Base-by-base conservation (phyloP, 2,113 vertebrate species). In the Colaptes auratus region DNA sequence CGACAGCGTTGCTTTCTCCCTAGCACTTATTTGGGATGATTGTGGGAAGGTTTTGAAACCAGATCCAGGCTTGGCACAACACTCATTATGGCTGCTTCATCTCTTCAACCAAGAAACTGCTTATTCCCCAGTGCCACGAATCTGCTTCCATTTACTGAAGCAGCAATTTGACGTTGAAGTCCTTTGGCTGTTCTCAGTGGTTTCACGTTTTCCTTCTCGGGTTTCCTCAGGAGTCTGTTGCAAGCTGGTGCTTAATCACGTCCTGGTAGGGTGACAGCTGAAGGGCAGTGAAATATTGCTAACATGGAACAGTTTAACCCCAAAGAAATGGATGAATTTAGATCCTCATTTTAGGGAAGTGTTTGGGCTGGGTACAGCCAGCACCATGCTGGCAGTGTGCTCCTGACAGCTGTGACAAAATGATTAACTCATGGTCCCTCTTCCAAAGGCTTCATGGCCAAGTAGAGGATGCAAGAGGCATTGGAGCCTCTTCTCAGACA, bases 71-170 rank as follows among this genome's bases (percentile, higher is more conserved):
- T 93, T 74, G 88, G 90, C 90, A 80, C 94, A 96, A 67, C 56
- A 73, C 21, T 95, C 82, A 80, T 96, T 67, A 83, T 7, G 82
- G 77, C 93, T 33, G 69, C 70, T 88, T 94, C 89, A 63, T 93
- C 88, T 58, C 39, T 79, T 63, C 88, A 23, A 23, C n/a, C 79
- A 46, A 88, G 88, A 63, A 83, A 74, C 3, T 74, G 85, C 82
- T 15, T 30, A n/a, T 91, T 96, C 76, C 88, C 60, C 60, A 9
- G 79, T 66, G 92, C 92, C 76, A 90, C 82, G 52, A 42, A 80
- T 88, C 96, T 74, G 85, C 90, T 63, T 8, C 85, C 82, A 25
- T 89, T 86, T 89, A 95, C 95, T 96, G 96, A 91, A 35, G 56
- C 91, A 95, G 96, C 95, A 77, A 3, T 70, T 79, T 44, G 63